phyloP scores from a whole-genome alignment of 2,888 invertebrate genomes.

The Andrena trimmerana region DNA sequence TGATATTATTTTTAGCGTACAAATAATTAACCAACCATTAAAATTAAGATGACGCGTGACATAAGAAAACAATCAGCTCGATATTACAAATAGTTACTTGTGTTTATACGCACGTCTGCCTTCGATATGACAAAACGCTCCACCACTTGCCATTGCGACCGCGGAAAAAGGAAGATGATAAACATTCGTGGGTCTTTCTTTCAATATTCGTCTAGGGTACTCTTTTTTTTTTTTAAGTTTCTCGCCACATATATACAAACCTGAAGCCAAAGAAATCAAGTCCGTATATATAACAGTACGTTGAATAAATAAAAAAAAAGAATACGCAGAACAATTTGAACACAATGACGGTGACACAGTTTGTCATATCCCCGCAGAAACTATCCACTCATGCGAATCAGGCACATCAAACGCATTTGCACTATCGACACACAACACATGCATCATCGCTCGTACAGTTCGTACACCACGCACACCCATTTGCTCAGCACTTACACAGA shows the following conservation, averaged over 20 bases:
- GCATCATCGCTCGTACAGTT: not conserved
- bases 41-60: slow-evolving; percentile 68
- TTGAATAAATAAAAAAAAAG: not conserved
- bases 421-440: slow-evolving; percentile 45
- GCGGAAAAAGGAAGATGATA: not conserved
- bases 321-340: not conserved
- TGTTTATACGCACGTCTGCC: slow-evolving; percentile 49
- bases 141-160: slow-evolving; percentile 25
- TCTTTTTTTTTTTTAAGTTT: not conserved
- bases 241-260: not conserved
- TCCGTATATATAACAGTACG: not conserved
- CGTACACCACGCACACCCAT: slow-evolving; percentile 15
- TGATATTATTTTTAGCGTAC: slow-evolving; percentile 80
- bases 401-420: slow-evolving; percentile 33
- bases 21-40: slow-evolving; percentile 82
- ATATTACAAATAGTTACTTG: slow-evolving; percentile 59
- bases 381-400: slow-evolving; percentile 32
- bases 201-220: not conserved
- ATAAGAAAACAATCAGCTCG: slow-evolving; percentile 66
- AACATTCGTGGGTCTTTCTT: not conserved
- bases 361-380: slow-evolving; percentile 53
- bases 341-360: slow-evolving; percentile 50
- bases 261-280: not conserved
- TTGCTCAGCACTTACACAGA: slow-evolving; percentile 22
- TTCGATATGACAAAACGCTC: slow-evolving; percentile 56